phyloP scores from a whole-genome alignment of 2,888 invertebrate species.

The Tubulanus polymorphus region DNA sequence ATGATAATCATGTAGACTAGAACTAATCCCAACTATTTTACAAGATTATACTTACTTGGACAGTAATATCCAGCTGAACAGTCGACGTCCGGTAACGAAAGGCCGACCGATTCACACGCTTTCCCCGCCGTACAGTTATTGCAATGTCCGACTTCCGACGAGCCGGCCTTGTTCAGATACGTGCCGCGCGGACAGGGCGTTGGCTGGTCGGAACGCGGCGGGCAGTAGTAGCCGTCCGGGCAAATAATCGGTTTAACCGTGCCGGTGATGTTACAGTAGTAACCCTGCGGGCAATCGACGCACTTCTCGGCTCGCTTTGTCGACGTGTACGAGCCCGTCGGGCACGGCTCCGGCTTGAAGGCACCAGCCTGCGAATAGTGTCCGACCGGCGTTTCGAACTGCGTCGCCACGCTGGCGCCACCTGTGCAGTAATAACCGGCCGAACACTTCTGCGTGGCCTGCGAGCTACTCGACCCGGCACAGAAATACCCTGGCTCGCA shows the following conservation, averaged over 20 bases:
- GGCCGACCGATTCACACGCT: constrained; percentile 41
- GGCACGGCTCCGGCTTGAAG: constrained; percentile 45
- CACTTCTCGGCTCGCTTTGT: constrained; percentile 30
- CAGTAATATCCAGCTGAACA: constrained; percentile 47
- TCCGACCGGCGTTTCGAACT: constrained; percentile 37
- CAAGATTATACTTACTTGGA: constrained; percentile 15
- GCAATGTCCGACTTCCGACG: constrained; percentile 35
- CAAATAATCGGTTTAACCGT: constrained; percentile 35
- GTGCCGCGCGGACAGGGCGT: constrained; percentile 45
- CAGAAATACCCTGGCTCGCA: constrained; percentile 49
- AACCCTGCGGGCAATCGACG: constrained; percentile 43
- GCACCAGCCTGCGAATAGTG: constrained; percentile 43
- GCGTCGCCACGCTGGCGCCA: constrained; percentile 40
- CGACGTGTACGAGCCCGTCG: constrained; percentile 39
- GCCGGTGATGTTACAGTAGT: constrained; percentile 43
- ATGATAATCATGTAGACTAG: too few relatives aligned
- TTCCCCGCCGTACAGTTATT: constrained; percentile 35
- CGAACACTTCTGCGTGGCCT: constrained; percentile 37
- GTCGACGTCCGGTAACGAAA: constrained; percentile 26
- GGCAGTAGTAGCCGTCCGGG: constrained; percentile 45
- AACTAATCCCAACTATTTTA: too few relatives aligned
- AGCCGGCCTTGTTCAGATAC: constrained; percentile 30
- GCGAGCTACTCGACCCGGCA: constrained; percentile 42
- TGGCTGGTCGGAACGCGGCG: constrained; percentile 36
- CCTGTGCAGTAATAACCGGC: constrained; percentile 49